phyloP scores from a whole-genome alignment of 2,888 invertebrate genomes.

The Lithosia quadra region DNA sequence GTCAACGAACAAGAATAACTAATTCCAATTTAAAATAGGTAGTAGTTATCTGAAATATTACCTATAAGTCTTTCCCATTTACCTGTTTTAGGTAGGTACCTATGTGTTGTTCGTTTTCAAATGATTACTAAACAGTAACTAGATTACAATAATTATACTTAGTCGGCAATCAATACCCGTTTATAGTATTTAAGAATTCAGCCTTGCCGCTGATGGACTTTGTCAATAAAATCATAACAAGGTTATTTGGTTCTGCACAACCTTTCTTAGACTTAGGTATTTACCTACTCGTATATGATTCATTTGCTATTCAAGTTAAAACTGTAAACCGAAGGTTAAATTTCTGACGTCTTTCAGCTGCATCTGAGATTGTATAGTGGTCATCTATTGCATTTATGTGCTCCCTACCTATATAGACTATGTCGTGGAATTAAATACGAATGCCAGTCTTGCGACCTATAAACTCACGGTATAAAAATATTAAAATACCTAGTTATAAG shows the following conservation, averaged over 20 bases:
- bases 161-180: not conserved
- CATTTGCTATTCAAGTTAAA: not conserved
- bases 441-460: not conserved
- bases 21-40: too few relatives aligned
- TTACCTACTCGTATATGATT: not conserved
- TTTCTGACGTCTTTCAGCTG: not conserved
- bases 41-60: too few relatives aligned
- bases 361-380: not conserved
- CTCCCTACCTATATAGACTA: too few relatives aligned
- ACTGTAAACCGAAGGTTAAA: not conserved
- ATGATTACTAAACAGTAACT: not conserved
- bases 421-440: not conserved
- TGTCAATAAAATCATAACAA: not conserved
- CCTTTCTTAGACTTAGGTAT: not conserved
- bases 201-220: not conserved
- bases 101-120: not conserved
- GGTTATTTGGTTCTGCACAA: not conserved
- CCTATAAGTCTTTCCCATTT: not conserved
- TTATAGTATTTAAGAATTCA: not conserved
- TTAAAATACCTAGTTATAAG: too few relatives aligned
- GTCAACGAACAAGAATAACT: too few relatives aligned
- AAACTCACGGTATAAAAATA: not conserved
- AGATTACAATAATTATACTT: not conserved
- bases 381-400: not conserved
- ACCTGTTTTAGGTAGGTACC: too few relatives aligned